Evolutionary conservation across 1,140 invertebrate species (phyloP), one percentile per base, ranked within the genome.

Genomic region (Dreissena rostriformis): DNA sequence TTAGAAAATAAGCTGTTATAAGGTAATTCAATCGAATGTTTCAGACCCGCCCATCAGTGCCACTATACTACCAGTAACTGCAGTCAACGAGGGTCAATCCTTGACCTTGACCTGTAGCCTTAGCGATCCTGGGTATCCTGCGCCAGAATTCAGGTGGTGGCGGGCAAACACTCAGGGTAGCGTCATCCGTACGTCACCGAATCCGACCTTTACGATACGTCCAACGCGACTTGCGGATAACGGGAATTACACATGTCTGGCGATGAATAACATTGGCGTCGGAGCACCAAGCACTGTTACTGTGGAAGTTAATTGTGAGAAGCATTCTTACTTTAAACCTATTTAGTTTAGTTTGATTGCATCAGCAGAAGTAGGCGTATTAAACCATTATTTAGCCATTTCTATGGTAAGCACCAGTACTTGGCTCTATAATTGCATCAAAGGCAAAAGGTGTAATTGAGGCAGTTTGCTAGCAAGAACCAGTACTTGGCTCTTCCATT

Each of bases 291-390:
- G 82, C 15, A 73, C 71, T 0, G 84, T 90, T 49, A 63, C 52
- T 70, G 70, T 91, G 19, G 84, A 80, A 24, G 85, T 91, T 17
- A 87, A 86, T 73, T 87, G 89, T 89, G 84, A 87, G 87, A 12
- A 70, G 2, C 39, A 39, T 39, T 5, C 39, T 39, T 5, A 39
- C 39, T 39, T 39, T 39, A 39, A 39, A 5, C 39, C 39, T 39
- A 5, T 39, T 39, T 5, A 39, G 39, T 39, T 39, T 39, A 39
- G 8, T 39, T 39, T 8, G 39, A 39, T 39, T 39, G 39, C 39
- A 39, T 39, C 39, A 39, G 8, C 2, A 39, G 39, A 5, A 8
- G 2, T 39, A 39, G 39, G 39, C 26, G 39, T 8, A 39, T 39
- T 39, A 8, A 39, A 39, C 39, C 39, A 39, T 39, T 39, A 39